Base-by-base conservation (phyloP, 2,113 vertebrate genomes). In the Zootoca vivipara region DNA sequence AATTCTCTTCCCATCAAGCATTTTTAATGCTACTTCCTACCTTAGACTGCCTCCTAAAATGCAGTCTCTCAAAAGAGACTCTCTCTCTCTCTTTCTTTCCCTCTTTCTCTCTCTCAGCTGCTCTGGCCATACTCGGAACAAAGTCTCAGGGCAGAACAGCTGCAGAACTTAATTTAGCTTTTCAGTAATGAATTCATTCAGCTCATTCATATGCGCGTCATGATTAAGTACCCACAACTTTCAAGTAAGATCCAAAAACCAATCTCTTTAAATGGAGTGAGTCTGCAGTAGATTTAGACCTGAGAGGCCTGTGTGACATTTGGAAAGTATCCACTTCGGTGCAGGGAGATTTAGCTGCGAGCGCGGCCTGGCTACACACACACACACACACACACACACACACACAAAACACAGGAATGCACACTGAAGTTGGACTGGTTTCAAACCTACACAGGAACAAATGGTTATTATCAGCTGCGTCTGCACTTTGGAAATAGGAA, bases 111-210 rank as follows among this genome's bases (percentile, higher is more conserved):
- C 33, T 33, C 72, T 73, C 85, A 85, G 90, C 87, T 56, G 84
- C 67, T 90, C 90, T 84, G 90, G 56, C 82, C 91, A 73, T 52
- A 90, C 93, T 93, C 92, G 92, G 87, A 92, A 92, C 87, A 46
- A 90, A 92, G 84, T 96, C 94, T 91, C 91, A 83, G 89, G 94
- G 94, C 93, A 83, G 94, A 97, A 95, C 96, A 97, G 96, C 95
- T 96, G 96, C 96, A 93, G 92, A 96, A 96, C 89, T 94, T 97
- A 95, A 96, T 96, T 96, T 95, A 87, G 89, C 94, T 95, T 95
- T 86, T 93, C 92, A 92, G 93, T 96, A 96, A 96, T 95, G 78
- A 96, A 96, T 96, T 96, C 90, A 94, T 93, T 93, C 90, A 89
- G 89, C 81, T 96, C 91, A 97, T 97, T 96, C 92, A 90, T 91